These are phyloP conservation scores for Antheraea pernyi DNA, from an alignment of 1,140 invertebrate species.

Conservation along the genomic window DNA sequence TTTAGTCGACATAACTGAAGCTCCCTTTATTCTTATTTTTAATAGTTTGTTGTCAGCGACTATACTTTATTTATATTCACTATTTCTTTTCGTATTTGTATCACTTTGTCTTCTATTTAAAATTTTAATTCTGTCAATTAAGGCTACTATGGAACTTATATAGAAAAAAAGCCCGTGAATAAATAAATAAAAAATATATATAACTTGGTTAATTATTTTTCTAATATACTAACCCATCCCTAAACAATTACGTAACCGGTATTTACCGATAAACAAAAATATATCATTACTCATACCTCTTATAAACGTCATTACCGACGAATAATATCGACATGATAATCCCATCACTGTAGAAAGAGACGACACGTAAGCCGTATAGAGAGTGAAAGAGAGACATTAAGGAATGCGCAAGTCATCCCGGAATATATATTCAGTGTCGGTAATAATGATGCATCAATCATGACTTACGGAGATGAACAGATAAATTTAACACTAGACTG, in stretches of 20 bases:
- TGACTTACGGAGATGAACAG: constrained; percentile 11
- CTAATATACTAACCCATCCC: neutral
- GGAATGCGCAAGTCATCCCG: constrained; percentile 27
- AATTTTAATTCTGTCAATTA: too few relatives aligned
- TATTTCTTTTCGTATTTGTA: too few relatives aligned
- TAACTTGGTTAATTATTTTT: too few relatives aligned
- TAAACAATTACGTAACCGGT: neutral
- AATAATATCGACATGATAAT: constrained; percentile 11
- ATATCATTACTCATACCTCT: neutral
- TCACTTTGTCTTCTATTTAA: too few relatives aligned
- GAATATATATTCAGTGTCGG: constrained; percentile 25
- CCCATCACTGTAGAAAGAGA: constrained; percentile 15
- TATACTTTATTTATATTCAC: too few relatives aligned
- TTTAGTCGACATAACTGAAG: too few relatives aligned
- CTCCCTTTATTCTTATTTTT: too few relatives aligned
- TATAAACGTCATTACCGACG: constrained; percentile 4
- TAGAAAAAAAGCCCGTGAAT: too few relatives aligned
- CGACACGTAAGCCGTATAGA: neutral
- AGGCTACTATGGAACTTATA: too few relatives aligned
- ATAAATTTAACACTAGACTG: constrained; percentile 13
- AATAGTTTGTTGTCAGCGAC: too few relatives aligned
- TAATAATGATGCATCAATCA: constrained; percentile 44
- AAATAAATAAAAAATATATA: too few relatives aligned
- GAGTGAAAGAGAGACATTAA: constrained; percentile 21
- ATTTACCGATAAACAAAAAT: constrained; percentile 9